phyloP scores from a whole-genome alignment of 2,113 vertebrate species.

The Phyllopteryx taeniolatus region DNA sequence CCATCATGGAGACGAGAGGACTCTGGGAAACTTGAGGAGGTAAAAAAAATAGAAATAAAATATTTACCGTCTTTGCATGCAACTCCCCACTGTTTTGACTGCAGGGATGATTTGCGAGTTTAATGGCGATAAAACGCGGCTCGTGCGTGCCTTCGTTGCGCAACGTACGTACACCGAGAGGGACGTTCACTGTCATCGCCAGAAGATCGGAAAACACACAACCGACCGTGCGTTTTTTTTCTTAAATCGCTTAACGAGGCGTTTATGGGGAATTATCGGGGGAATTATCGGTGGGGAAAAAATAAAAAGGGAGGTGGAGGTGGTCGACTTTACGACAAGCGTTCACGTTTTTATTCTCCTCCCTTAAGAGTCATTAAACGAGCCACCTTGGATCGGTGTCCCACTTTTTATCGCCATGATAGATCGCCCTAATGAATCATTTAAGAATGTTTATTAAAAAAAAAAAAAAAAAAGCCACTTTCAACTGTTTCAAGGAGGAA shows the following conservation, averaged over 20 bases:
- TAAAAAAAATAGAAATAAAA: slow-evolving; percentile 60
- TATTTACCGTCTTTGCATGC: slow-evolving; percentile 59
- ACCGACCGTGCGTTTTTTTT: slow-evolving; percentile 22
- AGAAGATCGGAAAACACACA: slow-evolving; percentile 11
- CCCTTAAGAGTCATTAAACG: slow-evolving; percentile 26
- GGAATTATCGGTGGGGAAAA: slow-evolving; percentile 42
- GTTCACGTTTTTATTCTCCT: slow-evolving; percentile 34
- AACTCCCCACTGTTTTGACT: slow-evolving; percentile 61
- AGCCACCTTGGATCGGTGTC: slow-evolving; percentile 23
- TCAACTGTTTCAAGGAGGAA: slow-evolving; percentile 75
- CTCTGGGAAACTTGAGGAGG: slow-evolving; percentile 72
- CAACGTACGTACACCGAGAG: slow-evolving; percentile 41
- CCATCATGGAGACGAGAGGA: slow-evolving; percentile 66
- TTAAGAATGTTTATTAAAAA: background rate
- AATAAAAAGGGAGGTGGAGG: slow-evolving; percentile 36
- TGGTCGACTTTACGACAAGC: slow-evolving; percentile 7
- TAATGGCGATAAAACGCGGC: slow-evolving; percentile 63
- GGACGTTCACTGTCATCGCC: slow-evolving; percentile 30
- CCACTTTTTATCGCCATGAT: slow-evolving; percentile 33
- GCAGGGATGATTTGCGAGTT: slow-evolving; percentile 62
- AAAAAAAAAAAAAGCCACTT: slow-evolving; percentile 68
- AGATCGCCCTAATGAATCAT: slow-evolving; percentile 2
- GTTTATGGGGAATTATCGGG: slow-evolving; percentile 48
- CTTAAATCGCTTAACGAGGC: slow-evolving; percentile 18
- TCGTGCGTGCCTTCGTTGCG: slow-evolving; percentile 48